A percentile compares a stretch with the other conserved stretches of the same genome.
phyloP scores from a whole-genome alignment of 2,888 invertebrate species.

The Folsomia manolachei region DNA sequence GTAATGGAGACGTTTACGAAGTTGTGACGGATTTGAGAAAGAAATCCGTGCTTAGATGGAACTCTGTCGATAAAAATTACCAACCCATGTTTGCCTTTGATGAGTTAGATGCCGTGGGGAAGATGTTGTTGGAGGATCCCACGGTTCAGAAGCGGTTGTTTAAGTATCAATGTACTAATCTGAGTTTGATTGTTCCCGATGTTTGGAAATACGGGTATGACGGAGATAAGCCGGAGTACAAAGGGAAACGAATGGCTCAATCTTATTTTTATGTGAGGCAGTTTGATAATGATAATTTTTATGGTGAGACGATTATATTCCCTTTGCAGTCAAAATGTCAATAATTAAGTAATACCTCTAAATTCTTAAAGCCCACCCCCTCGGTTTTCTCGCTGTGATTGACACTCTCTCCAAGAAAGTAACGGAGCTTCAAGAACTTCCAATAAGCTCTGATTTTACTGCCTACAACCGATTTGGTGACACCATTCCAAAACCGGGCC shows the following conservation, averaged over 20 bases:
- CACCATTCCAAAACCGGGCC: background rate
- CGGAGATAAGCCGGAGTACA: slow-evolving; percentile 6
- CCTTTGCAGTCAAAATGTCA: background rate
- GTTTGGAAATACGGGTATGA: slow-evolving; percentile 5
- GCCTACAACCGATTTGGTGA: background rate
- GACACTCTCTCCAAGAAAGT: background rate
- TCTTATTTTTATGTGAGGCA: slow-evolving; percentile 10
- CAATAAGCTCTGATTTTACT: background rate
- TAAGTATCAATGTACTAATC: background rate
- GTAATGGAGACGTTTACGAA: background rate
- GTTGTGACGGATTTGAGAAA: slow-evolving; percentile 6
- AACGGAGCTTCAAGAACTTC: background rate
- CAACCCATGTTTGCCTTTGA: background rate
- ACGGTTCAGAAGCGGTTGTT: background rate
- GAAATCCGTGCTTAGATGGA: background rate
- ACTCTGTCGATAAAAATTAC: background rate
- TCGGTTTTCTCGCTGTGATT: background rate
- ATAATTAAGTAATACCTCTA: too few species aligned
- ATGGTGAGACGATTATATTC: slow-evolving; percentile 22
- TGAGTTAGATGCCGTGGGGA: background rate
- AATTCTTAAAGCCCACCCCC: slow-evolving; percentile 13
- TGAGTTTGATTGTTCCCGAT: background rate
- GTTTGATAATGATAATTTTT: slow-evolving; percentile 22
- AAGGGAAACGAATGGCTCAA: slow-evolving; percentile 9
- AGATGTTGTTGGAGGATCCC: background rate